These are phyloP conservation scores for Oncorhynchus gorbuscha DNA, from an alignment of 2,113 vertebrate genomes.

Conservation along the genomic window DNA sequence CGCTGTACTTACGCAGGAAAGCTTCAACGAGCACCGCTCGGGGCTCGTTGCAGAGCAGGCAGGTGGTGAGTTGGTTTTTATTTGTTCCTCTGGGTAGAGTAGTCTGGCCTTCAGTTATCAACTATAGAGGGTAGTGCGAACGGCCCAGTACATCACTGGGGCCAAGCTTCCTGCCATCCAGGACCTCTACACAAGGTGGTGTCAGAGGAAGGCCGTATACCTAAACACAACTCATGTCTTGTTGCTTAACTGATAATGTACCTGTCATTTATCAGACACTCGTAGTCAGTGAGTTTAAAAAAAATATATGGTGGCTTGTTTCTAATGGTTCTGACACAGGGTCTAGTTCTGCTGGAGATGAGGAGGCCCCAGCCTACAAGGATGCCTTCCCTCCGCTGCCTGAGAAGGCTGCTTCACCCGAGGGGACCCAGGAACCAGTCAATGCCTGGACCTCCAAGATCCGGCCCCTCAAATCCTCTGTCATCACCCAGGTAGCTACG, in stretches of 20 bases:
- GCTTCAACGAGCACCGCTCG: conserved; percentile 97
- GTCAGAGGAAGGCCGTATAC: no score
- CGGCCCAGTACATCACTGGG: no score
- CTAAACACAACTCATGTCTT: no score
- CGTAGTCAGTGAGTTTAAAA: neutral
- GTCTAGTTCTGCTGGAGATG: conserved; percentile 85
- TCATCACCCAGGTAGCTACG: conserved; percentile 57
- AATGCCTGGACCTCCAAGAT: conserved; percentile 93
- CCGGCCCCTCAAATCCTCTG: conserved; percentile 93
- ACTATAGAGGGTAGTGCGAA: no score
- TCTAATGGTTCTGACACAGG: conserved; percentile 65
- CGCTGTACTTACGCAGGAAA: conserved; percentile 99
- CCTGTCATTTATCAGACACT: neutral
- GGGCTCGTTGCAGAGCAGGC: conserved; percentile 90
- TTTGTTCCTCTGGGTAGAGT: no score
- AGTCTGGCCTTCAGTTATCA: no score
- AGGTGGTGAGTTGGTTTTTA: conserved; percentile 74
- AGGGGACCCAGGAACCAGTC: conserved; percentile 83
- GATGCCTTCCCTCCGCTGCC: conserved; percentile 98
- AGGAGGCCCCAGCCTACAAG: conserved; percentile 96
- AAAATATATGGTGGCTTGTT: neutral
- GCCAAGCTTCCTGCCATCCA: no score
- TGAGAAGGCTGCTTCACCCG: conserved; percentile 88
- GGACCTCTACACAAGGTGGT: no score
- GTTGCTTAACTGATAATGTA: no score